A percentile compares a stretch with the other conserved stretches of the same genome.
Conservation (phyloP, 1,140 invertebrate species). For the Laupala kohalensis region DNA sequence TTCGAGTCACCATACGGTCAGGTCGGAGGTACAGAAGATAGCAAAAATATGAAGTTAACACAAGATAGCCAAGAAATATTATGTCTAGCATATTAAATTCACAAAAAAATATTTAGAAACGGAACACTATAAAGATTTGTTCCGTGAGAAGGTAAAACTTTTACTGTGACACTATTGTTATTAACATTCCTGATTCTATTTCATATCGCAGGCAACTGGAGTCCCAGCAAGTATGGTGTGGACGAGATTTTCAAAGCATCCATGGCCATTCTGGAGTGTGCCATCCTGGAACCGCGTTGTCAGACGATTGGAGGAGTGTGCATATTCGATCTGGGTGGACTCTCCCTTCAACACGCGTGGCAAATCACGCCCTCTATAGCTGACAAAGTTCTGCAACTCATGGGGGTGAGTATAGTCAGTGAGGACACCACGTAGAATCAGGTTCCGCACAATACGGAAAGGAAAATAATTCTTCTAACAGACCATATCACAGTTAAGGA, state of each 20-base stretch:
- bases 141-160: no score
- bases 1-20: no score
- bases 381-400: conserved; percentile 45
- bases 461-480: neutral
- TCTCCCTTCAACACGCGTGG: conserved; percentile 54
- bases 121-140: no score
- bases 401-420: conserved; percentile 52
- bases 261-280: conserved; percentile 53
- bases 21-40: no score
- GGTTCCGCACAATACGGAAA: neutral
- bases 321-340: conserved; percentile 56
- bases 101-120: no score
- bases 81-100: no score
- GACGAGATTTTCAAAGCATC: conserved; percentile 61
- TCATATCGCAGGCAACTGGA: conserved; percentile 59
- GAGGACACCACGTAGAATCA: no score
- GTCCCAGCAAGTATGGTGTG: conserved; percentile 45
- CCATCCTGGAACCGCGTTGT: conserved; percentile 52
- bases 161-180: no score
- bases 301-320: conserved; percentile 64
- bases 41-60: no score
- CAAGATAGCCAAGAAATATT: no score
- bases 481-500: neutral
- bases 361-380: conserved; percentile 55
- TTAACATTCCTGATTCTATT: no score